These are phyloP conservation scores for Pipa parva DNA, from an alignment of 2,113 vertebrate species.

Conservation along the genomic window DNA sequence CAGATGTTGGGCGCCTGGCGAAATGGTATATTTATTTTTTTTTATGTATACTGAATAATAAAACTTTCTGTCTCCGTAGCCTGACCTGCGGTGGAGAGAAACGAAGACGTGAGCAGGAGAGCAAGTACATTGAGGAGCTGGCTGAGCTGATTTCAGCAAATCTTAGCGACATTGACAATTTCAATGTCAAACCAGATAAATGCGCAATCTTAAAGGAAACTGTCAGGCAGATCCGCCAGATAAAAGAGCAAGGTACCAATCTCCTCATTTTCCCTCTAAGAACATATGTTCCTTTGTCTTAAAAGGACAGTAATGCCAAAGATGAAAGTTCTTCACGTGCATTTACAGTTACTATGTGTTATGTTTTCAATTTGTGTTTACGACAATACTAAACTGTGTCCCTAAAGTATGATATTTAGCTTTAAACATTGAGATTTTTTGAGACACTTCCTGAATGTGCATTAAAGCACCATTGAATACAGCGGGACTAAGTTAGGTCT, in stretches of 20 bases:
- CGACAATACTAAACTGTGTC: no score
- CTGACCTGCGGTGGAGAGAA: slow-evolving; percentile 85
- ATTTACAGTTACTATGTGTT: no score
- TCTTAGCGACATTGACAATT: slow-evolving; percentile 95
- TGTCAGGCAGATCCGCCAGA: slow-evolving; percentile 95
- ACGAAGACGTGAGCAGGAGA: slow-evolving; percentile 94
- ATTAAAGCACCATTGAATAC: no score
- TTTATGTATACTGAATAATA: no score
- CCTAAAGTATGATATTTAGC: no score
- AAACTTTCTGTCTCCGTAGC: slow-evolving; percentile 42
- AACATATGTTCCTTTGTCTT: background rate
- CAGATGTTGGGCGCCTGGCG: no score
- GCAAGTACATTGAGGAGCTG: slow-evolving; percentile 96
- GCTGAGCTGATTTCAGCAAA: slow-evolving; percentile 98
- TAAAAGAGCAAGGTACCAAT: slow-evolving; percentile 92
- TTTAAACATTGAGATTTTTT: no score
- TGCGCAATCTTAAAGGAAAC: slow-evolving; percentile 98
- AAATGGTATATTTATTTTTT: no score
- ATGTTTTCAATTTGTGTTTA: background rate
- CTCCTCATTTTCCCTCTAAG: background rate
- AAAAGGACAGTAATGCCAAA: no score
- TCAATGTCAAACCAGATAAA: slow-evolving; percentile 98
- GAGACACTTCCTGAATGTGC: no score
- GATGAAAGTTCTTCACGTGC: no score
- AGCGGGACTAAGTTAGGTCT: no score